Base-by-base conservation (phyloP, 1,140 invertebrate genomes). In the Rhyacophila brunnea region DNA sequence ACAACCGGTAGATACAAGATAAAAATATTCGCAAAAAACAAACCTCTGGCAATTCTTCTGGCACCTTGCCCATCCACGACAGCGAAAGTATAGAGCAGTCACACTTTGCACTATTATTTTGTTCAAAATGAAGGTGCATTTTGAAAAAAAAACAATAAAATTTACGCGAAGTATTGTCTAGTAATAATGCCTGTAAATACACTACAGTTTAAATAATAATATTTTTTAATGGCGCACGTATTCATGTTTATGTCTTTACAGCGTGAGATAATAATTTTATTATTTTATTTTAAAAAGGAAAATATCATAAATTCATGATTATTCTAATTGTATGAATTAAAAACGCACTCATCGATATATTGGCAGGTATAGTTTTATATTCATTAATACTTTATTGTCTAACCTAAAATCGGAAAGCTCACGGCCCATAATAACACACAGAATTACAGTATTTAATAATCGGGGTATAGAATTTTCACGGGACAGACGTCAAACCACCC, bases 21-120 rank as follows among this genome's bases (percentile, higher is more conserved):
- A 28, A 51, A 51, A 40, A 51, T 18, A 38, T 51, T 17, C 7
- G n/a, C 10, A 50, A 32, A 46, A 62, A 51, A 75, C 82, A 85
- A 81, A 93, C 91, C 86, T 95, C 92, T 20, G 92, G 92, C 66
- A 95, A 82, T 70, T 95, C 92, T 74, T 97, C 95, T 54, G 94
- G 94, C 65, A 96, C 92, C 78, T 96, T 96, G 64, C 94, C 94
- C 95, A 97, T 98, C 95, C 95, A 98, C 68, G 94, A 96, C 68
- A 98, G 81, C 63, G 93, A 93, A 61, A 96, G 80, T 69, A 98
- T 94, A 66, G 92, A 91, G 78, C 93, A 96, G 80, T 98, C 95
- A 77, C 93, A 95, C 77, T 92, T 89, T 57, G 93, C 92, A 73
- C 93, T 95, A 66, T 86, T 86, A 71, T 92, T 93, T 67, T 90